Evolutionary conservation across 2,888 invertebrate genomes (phyloP), one percentile per base, ranked within the genome.

Genomic region (Odontothrips loti): DNA sequence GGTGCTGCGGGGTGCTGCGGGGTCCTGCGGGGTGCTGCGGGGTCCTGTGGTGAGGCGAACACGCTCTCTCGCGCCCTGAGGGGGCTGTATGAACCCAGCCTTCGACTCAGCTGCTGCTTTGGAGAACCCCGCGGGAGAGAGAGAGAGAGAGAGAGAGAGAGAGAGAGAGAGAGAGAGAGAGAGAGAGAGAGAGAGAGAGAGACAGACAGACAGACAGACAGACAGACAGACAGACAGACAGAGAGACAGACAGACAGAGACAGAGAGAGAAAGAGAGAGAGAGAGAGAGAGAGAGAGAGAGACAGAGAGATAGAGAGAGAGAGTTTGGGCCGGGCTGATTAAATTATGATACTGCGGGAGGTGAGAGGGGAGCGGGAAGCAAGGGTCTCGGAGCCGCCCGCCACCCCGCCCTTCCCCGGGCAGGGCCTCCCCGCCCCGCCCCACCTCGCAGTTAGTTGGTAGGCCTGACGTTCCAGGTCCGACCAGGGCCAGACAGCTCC

Each of bases 281-380:
- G 6, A 63, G 63, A 63, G 15, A 63, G 11, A 63, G n/a, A 63
- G 63, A 63, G n/a, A 63, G 63, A 63, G n/a, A 63, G 63, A 63
- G 51, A 51, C 15, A 51, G 51, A 51, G 51, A 51, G 51, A 51
- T 2, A 10, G 8, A 23, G 68, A 0, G 68, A 8, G 23, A 68
- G 68, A 68, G 68, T 68, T 68, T 68, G 68, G 23, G 23, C 68
- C 34, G 23, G 23, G 68, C 68, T 68, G 68, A 68, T 68, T 68
- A 68, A 68, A 68, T 68, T 68, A 68, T 68, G 68, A 68, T 23
- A 68, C 23, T 68, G 68, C 68, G 23, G 4, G 68, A 23, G 68
- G 23, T 23, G 68, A 23, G 68, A 23, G n/a, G 68, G n/a, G 51
- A 43, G 34, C 58, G 15, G 58, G 58, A 17, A 11, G 11, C 34